phyloP scores from a whole-genome alignment of 2,113 vertebrate species.

The Oenanthe oenanthe region DNA sequence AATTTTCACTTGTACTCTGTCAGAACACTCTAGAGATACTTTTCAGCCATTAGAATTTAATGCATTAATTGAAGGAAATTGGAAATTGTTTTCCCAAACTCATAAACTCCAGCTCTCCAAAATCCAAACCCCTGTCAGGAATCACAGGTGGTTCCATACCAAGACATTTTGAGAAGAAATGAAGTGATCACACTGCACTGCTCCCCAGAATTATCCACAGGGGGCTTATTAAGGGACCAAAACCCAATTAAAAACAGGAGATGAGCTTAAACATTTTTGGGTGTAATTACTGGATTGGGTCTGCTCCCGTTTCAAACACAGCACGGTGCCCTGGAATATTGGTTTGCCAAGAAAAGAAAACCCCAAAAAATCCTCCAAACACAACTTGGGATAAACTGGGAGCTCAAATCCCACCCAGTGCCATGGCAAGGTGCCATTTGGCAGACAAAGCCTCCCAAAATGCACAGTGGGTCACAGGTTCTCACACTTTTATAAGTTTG shows the following conservation, averaged over 20 bases:
- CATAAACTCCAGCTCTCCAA: neutral
- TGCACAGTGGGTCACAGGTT: fast-evolving
- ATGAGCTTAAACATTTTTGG: neutral
- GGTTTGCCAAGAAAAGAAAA: neutral
- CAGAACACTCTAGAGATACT: neutral
- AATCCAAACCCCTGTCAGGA: neutral
- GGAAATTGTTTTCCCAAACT: neutral
- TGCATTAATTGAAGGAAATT: neutral
- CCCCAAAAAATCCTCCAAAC: neutral
- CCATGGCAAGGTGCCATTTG: neutral
- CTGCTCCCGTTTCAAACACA: neutral
- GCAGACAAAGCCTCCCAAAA: neutral
- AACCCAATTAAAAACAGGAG: neutral
- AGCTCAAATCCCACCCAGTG: fast-evolving
- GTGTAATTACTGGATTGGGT: neutral
- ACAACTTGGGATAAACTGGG: neutral
- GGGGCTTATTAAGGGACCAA: neutral
- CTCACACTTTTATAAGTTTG: neutral
- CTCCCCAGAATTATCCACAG: neutral
- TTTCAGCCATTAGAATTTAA: neutral
- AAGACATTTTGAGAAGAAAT: neutral
- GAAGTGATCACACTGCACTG: neutral
- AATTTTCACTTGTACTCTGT: neutral
- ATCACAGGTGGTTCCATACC: neutral
- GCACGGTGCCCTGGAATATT: neutral